phyloP scores from a whole-genome alignment of 1,140 invertebrate genomes.

The Scylla paramamosain region DNA sequence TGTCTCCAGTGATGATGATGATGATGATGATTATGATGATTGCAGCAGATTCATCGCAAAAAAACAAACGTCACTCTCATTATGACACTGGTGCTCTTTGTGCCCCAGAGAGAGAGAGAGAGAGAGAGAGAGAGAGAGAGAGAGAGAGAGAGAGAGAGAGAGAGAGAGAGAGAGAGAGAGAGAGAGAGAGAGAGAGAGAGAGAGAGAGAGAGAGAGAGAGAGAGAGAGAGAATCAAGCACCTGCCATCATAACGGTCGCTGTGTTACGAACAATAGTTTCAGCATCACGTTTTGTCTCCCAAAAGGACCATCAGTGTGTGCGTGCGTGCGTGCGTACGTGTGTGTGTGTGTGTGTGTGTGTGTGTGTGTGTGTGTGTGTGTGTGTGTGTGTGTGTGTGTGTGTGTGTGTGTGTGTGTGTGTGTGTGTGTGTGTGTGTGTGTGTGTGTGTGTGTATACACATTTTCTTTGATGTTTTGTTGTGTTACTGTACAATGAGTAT shows the following conservation, averaged over 20 bases:
- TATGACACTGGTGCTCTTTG: neutral
- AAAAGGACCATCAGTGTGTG: neutral
- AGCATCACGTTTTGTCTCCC: neutral
- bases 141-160: slow-evolving; percentile 29
- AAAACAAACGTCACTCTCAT: neutral
- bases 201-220: slow-evolving; percentile 29
- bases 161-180: slow-evolving; percentile 29
- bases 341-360: neutral
- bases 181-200: slow-evolving; percentile 12
- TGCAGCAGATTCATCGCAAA: neutral
- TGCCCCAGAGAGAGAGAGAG: neutral
- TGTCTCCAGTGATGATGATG: neutral
- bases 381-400: neutral
- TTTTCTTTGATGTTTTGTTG: too few species aligned
- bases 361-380: neutral
- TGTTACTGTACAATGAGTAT: too few species aligned
- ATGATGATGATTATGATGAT: neutral
- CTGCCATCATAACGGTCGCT: neutral
- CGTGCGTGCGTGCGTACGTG: neutral
- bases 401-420: neutral
- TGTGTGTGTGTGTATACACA: neutral
- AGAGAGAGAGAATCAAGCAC: neutral
- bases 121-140: slow-evolving; percentile 29
- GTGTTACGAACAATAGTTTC: neutral
- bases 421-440: neutral